A percentile compares a stretch with the other conserved stretches of the same genome.
Conservation (phyloP, 2,797 vertebrate species). For the Sebastes oblongus region DNA sequence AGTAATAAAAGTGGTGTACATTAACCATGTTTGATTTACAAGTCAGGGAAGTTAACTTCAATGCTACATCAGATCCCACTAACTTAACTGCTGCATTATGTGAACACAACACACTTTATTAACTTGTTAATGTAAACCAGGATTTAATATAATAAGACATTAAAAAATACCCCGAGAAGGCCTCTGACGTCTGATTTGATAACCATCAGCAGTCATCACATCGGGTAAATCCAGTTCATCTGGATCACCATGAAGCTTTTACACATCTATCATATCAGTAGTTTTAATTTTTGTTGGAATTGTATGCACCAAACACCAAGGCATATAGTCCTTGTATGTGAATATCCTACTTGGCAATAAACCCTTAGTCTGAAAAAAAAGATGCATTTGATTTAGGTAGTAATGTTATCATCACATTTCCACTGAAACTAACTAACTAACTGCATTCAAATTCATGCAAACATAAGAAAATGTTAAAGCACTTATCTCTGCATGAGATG, state of each 20-base stretch:
- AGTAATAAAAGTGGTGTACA: background rate
- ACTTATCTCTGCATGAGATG: background rate
- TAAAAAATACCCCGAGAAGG: background rate
- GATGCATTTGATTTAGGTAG: too few relatives aligned
- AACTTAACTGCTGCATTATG: background rate
- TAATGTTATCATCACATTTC: background rate
- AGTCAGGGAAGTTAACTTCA: background rate
- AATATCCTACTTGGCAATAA: background rate
- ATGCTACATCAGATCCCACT: too few relatives aligned
- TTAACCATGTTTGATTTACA: background rate
- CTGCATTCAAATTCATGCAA: slow-evolving; percentile 28
- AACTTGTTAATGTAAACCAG: background rate
- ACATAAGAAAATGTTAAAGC: background rate
- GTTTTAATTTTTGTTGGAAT: too few relatives aligned
- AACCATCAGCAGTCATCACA: background rate
- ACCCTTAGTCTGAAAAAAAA: background rate
- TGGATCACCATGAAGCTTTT: too few relatives aligned
- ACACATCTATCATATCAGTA: too few relatives aligned
- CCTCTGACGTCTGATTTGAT: background rate
- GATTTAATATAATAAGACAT: background rate
- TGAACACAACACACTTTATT: background rate
- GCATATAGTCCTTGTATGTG: background rate
- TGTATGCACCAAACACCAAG: background rate
- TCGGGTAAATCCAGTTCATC: background rate
- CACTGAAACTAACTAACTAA: background rate